A percentile compares a stretch with the other conserved stretches of the same genome.
phyloP scores from a whole-genome alignment of 2,797 vertebrate species.

The Falco naumanni region DNA sequence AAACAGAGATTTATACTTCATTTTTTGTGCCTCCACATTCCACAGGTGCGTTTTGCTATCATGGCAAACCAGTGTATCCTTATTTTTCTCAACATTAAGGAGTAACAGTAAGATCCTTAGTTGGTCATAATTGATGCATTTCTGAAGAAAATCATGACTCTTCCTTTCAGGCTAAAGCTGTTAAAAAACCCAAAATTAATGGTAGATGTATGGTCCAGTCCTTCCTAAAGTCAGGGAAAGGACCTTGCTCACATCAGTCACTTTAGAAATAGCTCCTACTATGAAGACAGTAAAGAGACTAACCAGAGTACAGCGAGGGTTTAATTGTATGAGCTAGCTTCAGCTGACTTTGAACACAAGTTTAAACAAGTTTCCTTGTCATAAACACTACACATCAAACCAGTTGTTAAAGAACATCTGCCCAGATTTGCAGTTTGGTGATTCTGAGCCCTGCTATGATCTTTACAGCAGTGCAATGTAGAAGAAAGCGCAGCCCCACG shows the following conservation, averaged over 20 bases:
- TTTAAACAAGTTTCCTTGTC: not conserved
- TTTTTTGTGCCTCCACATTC: not conserved
- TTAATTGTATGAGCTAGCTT: not conserved
- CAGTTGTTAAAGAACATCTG: constrained; percentile 15
- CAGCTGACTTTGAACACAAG: not conserved
- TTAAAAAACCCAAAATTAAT: not conserved
- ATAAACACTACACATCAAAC: not conserved
- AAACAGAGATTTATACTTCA: not conserved
- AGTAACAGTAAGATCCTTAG: not conserved
- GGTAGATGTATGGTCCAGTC: not conserved
- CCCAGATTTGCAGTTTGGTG: not conserved
- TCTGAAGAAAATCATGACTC: not conserved
- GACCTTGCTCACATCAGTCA: not conserved
- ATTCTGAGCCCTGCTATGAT: not conserved
- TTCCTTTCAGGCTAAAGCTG: not conserved
- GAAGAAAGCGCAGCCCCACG: not conserved
- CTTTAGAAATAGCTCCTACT: not conserved
- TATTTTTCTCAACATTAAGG: not conserved
- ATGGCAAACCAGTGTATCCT: not conserved
- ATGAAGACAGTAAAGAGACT: not conserved
- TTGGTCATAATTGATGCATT: not conserved
- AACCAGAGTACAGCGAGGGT: not conserved
- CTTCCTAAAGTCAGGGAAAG: not conserved
- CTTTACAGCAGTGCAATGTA: not conserved
- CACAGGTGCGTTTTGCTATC: not conserved